Conservation (phyloP, 2,797 vertebrate genomes). For the Momotus momota region DNA sequence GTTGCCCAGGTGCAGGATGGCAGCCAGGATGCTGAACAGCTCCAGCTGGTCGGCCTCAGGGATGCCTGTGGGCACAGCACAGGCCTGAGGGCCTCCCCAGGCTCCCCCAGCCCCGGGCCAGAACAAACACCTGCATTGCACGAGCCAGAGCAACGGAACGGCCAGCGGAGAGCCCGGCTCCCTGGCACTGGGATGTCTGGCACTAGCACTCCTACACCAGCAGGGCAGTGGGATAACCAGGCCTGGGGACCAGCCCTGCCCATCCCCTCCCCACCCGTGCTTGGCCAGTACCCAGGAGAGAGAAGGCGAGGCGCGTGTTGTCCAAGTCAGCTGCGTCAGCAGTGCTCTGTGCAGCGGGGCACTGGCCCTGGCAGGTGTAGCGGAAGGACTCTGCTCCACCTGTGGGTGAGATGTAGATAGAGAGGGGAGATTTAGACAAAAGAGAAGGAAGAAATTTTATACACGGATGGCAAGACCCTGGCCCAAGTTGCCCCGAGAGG, state of each 20-base stretch:
- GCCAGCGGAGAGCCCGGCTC: fast-evolving
- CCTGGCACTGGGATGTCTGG: not conserved
- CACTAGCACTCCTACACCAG: not conserved
- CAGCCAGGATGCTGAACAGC: constrained; percentile 82
- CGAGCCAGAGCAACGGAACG: fast-evolving
- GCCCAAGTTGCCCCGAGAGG: not conserved
- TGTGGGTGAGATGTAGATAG: not conserved
- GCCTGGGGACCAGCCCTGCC: not conserved
- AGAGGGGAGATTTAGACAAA: not conserved
- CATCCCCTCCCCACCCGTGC: not conserved
- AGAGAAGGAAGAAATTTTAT: not conserved
- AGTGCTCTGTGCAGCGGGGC: constrained; percentile 65
- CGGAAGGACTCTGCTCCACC: constrained; percentile 80
- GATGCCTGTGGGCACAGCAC: constrained; percentile 75
- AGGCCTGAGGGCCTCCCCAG: not conserved
- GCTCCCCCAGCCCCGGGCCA: fast-evolving
- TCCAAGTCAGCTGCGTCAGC: constrained; percentile 80
- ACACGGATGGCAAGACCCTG: not conserved
- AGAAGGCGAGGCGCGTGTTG: constrained; percentile 80
- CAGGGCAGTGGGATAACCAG: not conserved
- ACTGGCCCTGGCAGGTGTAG: constrained; percentile 83
- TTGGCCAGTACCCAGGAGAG: constrained; percentile 74
- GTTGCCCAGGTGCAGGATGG: constrained; percentile 85
- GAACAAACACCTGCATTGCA: fast-evolving
- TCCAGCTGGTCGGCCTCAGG: constrained; percentile 83